Conservation (phyloP, 2,797 vertebrate species). For the Harpagifer antarcticus region DNA sequence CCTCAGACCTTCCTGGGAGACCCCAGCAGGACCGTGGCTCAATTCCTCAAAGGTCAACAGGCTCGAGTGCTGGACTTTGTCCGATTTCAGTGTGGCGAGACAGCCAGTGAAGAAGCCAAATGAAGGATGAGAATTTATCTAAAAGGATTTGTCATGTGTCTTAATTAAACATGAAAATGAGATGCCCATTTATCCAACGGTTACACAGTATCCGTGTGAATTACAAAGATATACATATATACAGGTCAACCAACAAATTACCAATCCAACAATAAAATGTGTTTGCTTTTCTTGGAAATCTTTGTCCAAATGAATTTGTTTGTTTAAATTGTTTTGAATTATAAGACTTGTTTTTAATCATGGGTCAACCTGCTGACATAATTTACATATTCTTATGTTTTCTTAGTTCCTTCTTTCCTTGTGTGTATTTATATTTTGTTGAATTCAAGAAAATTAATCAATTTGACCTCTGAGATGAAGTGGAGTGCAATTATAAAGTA, state of each 20-base stretch:
- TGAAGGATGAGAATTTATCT: conserved; percentile 26
- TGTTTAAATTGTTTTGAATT: not conserved
- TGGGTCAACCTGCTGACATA: not conserved
- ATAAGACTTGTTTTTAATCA: not conserved
- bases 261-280: conserved; percentile 46
- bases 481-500: no score
- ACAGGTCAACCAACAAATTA: conserved; percentile 18
- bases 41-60: conserved; percentile 86
- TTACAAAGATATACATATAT: conserved; percentile 23
- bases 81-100: conserved; percentile 91
- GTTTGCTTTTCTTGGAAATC: not conserved
- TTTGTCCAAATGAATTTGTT: not conserved
- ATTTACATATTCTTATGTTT: not conserved
- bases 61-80: conserved; percentile 90
- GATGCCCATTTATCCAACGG: conserved; percentile 18
- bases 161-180: conserved; percentile 27
- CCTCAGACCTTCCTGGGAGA: conserved; percentile 90
- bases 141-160: conserved; percentile 2
- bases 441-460: not conserved
- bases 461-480: no score
- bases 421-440: not conserved
- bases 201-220: conserved; percentile 28
- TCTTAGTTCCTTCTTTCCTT: not conserved
- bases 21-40: conserved; percentile 88
- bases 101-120: conserved; percentile 51